A percentile compares a stretch with the other conserved stretches of the same genome.
Evolutionary conservation across 35 echinoderm and acorn worm genomes (phyloP).

Genomic region (Chiridota heheva): DNA sequence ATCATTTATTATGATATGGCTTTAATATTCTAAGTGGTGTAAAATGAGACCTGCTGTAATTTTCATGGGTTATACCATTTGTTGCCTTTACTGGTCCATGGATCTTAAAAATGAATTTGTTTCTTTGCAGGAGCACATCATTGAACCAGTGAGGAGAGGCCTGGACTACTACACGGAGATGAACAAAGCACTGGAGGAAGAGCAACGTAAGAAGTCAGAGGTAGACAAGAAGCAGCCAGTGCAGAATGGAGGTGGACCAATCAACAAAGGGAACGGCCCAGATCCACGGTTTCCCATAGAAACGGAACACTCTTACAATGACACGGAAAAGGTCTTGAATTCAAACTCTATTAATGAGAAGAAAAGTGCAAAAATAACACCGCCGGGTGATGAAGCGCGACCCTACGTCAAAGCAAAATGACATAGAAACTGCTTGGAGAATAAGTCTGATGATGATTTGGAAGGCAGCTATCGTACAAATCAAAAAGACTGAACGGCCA

Average conservation of each 20-base stretch:
- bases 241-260: neutral
- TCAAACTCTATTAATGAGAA: too few species aligned
- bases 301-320: slow-evolving; percentile 15
- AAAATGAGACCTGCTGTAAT: neutral
- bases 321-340: too few species aligned
- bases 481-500: too few species aligned
- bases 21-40: neutral
- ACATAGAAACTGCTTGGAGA: too few species aligned
- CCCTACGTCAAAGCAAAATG: too few species aligned
- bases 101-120: neutral
- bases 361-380: too few species aligned
- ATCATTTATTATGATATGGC: neutral
- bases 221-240: neutral
- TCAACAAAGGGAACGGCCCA: slow-evolving; percentile 28
- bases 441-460: too few species aligned
- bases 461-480: too few species aligned
- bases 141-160: slow-evolving; percentile 83
- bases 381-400: too few species aligned
- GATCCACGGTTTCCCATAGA: slow-evolving; percentile 3
- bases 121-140: slow-evolving; percentile 68
- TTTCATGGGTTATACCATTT: neutral
- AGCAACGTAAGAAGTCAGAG: slow-evolving; percentile 66
- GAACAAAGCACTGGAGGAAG: slow-evolving; percentile 89
- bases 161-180: slow-evolving; percentile 94
- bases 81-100: neutral